phyloP scores from a whole-genome alignment of 2,113 vertebrate species.

The Toxotes jaculatrix region DNA sequence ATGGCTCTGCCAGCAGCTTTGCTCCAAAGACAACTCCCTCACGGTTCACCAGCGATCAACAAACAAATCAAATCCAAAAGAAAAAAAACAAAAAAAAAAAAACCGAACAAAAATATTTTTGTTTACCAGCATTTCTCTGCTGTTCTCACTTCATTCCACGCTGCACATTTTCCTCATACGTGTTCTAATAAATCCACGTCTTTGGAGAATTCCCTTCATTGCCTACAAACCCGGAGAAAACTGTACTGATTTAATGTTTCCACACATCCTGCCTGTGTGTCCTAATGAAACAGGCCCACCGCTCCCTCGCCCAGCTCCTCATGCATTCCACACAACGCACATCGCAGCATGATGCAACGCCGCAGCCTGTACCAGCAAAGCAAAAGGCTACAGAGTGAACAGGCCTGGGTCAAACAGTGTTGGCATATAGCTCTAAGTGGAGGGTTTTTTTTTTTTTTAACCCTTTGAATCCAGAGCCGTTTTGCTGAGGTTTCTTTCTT shows the following conservation, averaged over 20 bases:
- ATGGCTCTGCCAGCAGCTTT: constrained; percentile 32
- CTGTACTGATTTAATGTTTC: not conserved
- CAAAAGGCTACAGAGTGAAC: constrained; percentile 28
- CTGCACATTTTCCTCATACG: not conserved
- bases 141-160: not conserved
- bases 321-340: not conserved
- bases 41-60: not conserved
- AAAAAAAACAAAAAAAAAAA: not conserved
- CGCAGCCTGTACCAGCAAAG: constrained; percentile 36
- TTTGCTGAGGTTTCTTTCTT: not conserved
- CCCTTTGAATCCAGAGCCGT: not conserved
- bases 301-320: not conserved
- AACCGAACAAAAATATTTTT: not conserved
- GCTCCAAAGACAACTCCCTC: constrained; percentile 23
- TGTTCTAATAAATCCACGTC: not conserved
- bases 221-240: constrained; percentile 10
- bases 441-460: constrained; percentile 4
- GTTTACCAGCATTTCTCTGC: constrained; percentile 9
- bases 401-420: constrained; percentile 11
- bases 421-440: not conserved
- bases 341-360: constrained; percentile 53
- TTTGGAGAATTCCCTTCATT: constrained; percentile 1
- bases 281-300: not conserved
- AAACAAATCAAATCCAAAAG: not conserved
- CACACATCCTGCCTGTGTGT: not conserved